Conservation (phyloP, 1,140 invertebrate genomes). For the Brachionus plicatilis region DNA sequence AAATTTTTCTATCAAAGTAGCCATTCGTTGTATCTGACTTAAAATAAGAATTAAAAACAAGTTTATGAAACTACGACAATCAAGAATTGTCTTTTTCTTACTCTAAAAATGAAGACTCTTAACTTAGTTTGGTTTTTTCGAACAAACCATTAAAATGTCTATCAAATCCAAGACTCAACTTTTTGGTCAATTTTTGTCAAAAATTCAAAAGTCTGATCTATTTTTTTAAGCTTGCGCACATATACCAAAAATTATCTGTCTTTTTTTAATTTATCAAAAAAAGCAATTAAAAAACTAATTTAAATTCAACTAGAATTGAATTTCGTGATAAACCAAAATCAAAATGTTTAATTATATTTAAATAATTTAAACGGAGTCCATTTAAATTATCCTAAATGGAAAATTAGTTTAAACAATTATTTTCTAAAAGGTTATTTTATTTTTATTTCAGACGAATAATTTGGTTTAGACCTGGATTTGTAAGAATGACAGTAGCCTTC, state of each 20-base stretch:
- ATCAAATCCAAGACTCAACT: not conserved
- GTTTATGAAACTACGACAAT: not conserved
- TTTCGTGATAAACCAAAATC: not conserved
- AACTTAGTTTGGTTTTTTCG: not conserved
- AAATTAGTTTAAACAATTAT: not conserved
- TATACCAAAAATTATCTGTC: not conserved
- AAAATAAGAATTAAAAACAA: not conserved
- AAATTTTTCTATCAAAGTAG: not conserved
- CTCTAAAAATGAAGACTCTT: not conserved
- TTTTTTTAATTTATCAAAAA: not conserved
- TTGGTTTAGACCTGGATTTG: too few species aligned
- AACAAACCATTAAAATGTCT: not conserved
- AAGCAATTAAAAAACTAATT: not conserved
- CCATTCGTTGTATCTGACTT: not conserved
- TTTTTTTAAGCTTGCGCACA: not conserved
- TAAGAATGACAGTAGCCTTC: too few species aligned
- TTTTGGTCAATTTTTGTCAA: not conserved
- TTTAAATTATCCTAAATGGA: not conserved
- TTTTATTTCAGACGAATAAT: too few species aligned
- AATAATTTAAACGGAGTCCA: not conserved
- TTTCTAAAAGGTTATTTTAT: too few species aligned
- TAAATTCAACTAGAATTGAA: not conserved
- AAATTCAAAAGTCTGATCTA: not conserved
- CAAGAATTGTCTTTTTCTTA: not conserved
- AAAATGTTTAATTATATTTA: not conserved